Base-by-base conservation (phyloP, 1,140 invertebrate genomes). In the Nylanderia fulva region DNA sequence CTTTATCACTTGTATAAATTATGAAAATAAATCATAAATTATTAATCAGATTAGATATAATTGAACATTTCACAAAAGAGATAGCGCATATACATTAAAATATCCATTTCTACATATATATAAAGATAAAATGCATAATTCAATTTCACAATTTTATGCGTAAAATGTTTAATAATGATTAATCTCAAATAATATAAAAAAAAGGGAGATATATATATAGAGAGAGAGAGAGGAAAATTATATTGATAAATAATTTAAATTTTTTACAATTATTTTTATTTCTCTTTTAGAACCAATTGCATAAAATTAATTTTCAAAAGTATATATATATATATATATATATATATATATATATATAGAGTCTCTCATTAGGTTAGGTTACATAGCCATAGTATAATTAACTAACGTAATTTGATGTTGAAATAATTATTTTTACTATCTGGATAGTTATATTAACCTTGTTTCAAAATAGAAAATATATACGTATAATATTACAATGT, bases 221-320 rank as follows among this genome's bases (percentile, higher is more conserved):
- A n/a, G n/a, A n/a, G n/a, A n/a, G n/a, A n/a, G n/a, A n/a, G n/a
- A 42, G 24, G 18, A 63, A n/a, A n/a, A 61, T 29, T 5, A 11
- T 9, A 42, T 27, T 0, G 9, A 45, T 1, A 76, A 76, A 29
- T 33, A 63, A 42, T 7, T 60, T n/a, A n/a, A n/a, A n/a, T 5
- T 61, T 75, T 60, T 75, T 75, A 8, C 0, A n/a, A 24, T 42
- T 60, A 27, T 27, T 75, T 75, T 61, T 39, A 27, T 61, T 75
- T 60, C 2, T 42, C 13, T 75, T 6, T 18, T 48, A 42, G 9
- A n/a, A n/a, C 11, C n/a, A 58, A 42, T 60, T 61, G 61, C 54
- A 75, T 75, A 60, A 29, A 18, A 42, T 75, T 13, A 39, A 2
- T 60, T 21, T 56, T 2, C 15, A 8, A 24, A 27, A 68, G 18